A percentile compares a stretch with the other conserved stretches of the same genome.
Evolutionary conservation across 2,888 invertebrate species (phyloP).

Genomic region (Phaonia tiefii): DNA sequence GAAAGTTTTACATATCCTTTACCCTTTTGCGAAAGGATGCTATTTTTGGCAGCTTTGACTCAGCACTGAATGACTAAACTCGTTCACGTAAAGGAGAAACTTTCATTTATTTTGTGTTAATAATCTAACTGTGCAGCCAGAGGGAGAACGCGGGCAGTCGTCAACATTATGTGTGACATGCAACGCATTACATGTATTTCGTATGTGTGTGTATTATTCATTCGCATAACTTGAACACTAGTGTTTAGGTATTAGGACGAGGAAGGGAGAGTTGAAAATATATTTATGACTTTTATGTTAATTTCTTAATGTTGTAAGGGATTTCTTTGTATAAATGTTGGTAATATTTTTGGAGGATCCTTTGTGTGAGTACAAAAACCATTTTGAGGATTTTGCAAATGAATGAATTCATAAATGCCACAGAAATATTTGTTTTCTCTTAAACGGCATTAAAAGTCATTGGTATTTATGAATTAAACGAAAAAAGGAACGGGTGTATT

Average conservation of each 20-base stretch:
- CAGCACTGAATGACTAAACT: neutral
- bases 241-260: too few species aligned
- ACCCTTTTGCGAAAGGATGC: neutral
- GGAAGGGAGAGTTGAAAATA: neutral
- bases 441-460: too few species aligned
- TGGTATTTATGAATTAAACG: too few species aligned
- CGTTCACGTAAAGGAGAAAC: neutral
- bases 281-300: slow-evolving; percentile 6
- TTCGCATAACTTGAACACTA: neutral
- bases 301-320: neutral
- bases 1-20: slow-evolving; percentile 9
- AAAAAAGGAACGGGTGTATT: too few species aligned
- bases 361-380: neutral
- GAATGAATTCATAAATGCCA: too few species aligned
- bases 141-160: neutral
- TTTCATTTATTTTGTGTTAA: slow-evolving; percentile 18
- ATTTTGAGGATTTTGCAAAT: neutral
- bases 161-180: neutral
- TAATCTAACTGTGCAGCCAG: neutral
- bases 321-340: neutral
- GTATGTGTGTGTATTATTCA: neutral
- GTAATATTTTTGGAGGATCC: neutral
- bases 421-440: too few species aligned
- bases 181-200: neutral
- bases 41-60: slow-evolving; percentile 1